Evolutionary conservation across 2,113 vertebrate genomes (phyloP).

Genomic region (Paramormyrops kingsleyae): DNA sequence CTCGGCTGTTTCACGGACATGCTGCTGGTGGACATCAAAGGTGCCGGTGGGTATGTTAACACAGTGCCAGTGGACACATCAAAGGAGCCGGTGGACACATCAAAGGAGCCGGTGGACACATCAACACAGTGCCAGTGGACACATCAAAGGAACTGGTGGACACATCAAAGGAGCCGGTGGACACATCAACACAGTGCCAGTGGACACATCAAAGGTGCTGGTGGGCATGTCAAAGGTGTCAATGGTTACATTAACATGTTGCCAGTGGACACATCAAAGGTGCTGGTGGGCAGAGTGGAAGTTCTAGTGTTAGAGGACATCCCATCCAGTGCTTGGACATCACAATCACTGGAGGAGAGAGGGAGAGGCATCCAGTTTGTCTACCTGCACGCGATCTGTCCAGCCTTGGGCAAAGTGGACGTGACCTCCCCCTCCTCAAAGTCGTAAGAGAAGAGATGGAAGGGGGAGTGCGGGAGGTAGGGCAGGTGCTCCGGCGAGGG

Average conservation of each 20-base stretch:
- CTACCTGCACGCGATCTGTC: slow-evolving; percentile 66
- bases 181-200: background rate
- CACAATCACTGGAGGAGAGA: slow-evolving; percentile 11
- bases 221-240: background rate
- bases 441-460: slow-evolving; percentile 93
- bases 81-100: background rate
- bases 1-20: background rate
- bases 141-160: background rate
- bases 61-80: background rate
- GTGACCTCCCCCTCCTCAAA: slow-evolving; percentile 67
- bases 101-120: background rate
- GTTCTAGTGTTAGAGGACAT: background rate
- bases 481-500: slow-evolving; percentile 66
- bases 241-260: background rate
- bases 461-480: slow-evolving; percentile 83
- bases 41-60: too few relatives aligned
- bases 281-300: background rate
- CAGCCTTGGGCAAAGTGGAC: slow-evolving; percentile 45
- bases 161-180: background rate
- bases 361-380: slow-evolving; percentile 23
- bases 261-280: background rate
- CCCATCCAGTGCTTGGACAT: background rate
- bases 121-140: background rate
- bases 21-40: background rate
- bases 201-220: background rate